Base-by-base conservation (phyloP, 37 sponge, comb jelly and placozoan genomes). In the Trichoplax adhaerens region DNA sequence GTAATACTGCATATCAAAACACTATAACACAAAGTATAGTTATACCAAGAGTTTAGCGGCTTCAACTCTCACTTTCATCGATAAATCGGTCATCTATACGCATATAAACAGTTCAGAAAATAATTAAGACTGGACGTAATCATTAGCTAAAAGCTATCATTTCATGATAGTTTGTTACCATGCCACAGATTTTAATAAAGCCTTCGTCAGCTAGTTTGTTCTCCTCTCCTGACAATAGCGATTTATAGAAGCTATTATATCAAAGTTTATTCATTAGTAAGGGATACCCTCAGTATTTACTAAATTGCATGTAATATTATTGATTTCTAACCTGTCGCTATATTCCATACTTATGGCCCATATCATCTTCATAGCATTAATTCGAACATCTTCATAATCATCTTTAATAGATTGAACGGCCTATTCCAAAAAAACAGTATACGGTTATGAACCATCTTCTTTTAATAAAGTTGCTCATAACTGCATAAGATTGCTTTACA, bases 111-210 rank as follows among this genome's bases (percentile, higher is more conserved):
- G 29, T 29, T 29, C 29, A 29, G 29, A 29, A 29, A 29, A 29
- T 29, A 29, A 29, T 29, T 29, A 29, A 29, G 29, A 29, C 29
- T 29, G 29, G 29, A 29, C 29, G 29, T 29, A 29, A 29, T 29
- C 29, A 29, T 29, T 29, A 29, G 29, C 29, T 29, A 29, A 29
- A 29, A 29, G 29, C 29, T 29, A 29, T 29, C 29, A 29, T 29
- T 29, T 29, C 29, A 29, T 29, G 29, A 29, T 29, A 29, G 29
- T 29, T 29, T 29, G 29, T 51, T 51, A 91, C 78, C 77, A 83
- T 75, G 55, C 82, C 82, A 73, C 91, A 91, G 29, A 80, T 78
- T 77, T 83, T 83, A 10, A 86, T 58, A 72, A 91, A 91, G 8
- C 82, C 88, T 82, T 87, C 88, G 66, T 91, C 91, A 0, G 78